A percentile compares a stretch with the other conserved stretches of the same genome.
phyloP scores from a whole-genome alignment of 92 coral and sea anemone genomes.

The Meandrina meandrites region DNA sequence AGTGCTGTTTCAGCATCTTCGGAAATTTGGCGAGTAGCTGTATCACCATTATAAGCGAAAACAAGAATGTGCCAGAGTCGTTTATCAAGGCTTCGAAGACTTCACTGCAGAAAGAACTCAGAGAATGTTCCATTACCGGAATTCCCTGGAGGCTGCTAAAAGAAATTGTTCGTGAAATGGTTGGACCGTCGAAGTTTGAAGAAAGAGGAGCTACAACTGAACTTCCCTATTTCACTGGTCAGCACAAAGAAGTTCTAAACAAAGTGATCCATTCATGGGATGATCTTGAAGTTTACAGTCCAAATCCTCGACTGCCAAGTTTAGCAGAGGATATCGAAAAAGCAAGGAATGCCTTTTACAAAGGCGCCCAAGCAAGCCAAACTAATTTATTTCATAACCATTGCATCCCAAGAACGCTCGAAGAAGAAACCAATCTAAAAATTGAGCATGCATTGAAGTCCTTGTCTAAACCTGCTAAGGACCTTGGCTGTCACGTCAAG shows the following conservation, averaged over 20 bases:
- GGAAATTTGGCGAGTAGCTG: constrained; percentile 52
- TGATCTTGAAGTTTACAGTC: constrained; percentile 69
- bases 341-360: constrained; percentile 66
- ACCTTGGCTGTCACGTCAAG: constrained; percentile 44
- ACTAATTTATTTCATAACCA: constrained; percentile 55
- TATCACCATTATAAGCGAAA: constrained; percentile 57
- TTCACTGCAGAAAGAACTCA: constrained; percentile 46
- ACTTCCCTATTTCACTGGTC: constrained; percentile 60
- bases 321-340: constrained; percentile 36
- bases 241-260: constrained; percentile 47
- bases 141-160: constrained; percentile 51
- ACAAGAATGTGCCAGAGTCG: constrained; percentile 16
- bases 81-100: constrained; percentile 40
- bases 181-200: constrained; percentile 61
- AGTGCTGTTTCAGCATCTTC: constrained; percentile 60
- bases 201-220: constrained; percentile 58
- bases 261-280: constrained; percentile 66
- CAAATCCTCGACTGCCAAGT: constrained; percentile 51
- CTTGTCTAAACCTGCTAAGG: constrained; percentile 33
- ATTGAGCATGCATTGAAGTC: constrained; percentile 28
- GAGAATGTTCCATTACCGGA: constrained; percentile 50
- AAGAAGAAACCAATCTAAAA: constrained; percentile 20
- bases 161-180: constrained; percentile 60
- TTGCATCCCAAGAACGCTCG: constrained; percentile 47
- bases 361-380: constrained; percentile 60